These are phyloP conservation scores for Sphaeramia orbicularis DNA, from an alignment of 2,797 vertebrate species.

Conservation along the genomic window DNA sequence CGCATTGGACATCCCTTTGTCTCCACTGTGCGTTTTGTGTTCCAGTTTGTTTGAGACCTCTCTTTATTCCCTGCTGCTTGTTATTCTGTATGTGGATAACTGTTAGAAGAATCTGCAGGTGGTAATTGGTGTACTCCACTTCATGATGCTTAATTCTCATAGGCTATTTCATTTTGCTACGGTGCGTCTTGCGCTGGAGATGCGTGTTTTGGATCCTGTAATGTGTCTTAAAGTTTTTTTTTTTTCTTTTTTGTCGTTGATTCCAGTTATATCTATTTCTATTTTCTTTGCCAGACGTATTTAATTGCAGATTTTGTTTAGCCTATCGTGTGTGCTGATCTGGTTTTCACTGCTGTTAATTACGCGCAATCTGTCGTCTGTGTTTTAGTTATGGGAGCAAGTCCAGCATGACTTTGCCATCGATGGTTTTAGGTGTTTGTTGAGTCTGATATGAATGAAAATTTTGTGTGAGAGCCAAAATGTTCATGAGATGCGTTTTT, in stretches of 20 bases:
- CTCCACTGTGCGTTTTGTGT: constrained; percentile 66
- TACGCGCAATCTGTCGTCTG: constrained; percentile 57
- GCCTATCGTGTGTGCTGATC: constrained; percentile 37
- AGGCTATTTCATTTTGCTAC: constrained; percentile 53
- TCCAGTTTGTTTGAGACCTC: constrained; percentile 62
- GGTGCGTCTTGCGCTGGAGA: constrained; percentile 59
- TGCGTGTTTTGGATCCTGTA: constrained; percentile 56
- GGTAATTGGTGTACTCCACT: constrained; percentile 60
- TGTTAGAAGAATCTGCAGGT: constrained; percentile 67
- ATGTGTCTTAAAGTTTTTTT: constrained; percentile 70
- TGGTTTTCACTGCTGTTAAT: constrained; percentile 55
- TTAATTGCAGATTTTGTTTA: constrained; percentile 50
- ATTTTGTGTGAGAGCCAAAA: constrained; percentile 38
- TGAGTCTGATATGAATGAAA: constrained; percentile 54
- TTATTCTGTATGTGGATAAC: constrained; percentile 34
- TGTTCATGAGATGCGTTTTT: constrained; percentile 33
- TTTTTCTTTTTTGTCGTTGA: neutral
- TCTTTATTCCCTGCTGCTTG: constrained; percentile 50
- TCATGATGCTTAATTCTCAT: constrained; percentile 64
- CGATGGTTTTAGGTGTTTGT: constrained; percentile 53
- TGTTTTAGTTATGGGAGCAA: constrained; percentile 56
- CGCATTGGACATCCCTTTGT: constrained; percentile 81
- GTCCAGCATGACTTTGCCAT: constrained; percentile 67
- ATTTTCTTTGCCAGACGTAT: constrained; percentile 11
- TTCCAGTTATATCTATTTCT: neutral